phyloP scores from a whole-genome alignment of 2,888 invertebrate species.

The Monopis laevigella region DNA sequence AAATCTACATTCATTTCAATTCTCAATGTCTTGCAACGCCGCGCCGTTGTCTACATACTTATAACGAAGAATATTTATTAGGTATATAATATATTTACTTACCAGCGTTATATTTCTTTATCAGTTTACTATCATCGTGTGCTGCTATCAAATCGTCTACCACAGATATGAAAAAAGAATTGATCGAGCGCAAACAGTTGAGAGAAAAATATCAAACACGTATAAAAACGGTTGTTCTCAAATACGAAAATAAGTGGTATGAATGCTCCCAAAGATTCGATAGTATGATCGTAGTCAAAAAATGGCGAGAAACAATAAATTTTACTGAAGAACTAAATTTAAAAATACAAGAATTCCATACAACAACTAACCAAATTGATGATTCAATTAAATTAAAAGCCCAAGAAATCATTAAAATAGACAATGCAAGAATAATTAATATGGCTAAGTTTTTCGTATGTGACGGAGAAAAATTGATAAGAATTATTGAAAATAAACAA shows the following conservation, averaged over 20 bases:
- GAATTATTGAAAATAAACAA: slow-evolving; percentile 26
- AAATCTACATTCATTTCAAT: too few species aligned
- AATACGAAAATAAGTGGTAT: slow-evolving; percentile 43
- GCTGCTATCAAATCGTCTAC: slow-evolving; percentile 38
- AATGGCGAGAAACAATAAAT: slow-evolving; percentile 23
- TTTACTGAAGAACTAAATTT: not conserved
- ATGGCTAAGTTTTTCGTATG: slow-evolving; percentile 35
- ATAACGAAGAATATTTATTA: not conserved
- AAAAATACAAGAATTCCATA: not conserved
- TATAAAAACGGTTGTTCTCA: slow-evolving; percentile 31
- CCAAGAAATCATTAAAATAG: slow-evolving; percentile 23
- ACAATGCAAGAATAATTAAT: slow-evolving; percentile 32
- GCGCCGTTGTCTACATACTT: too few species aligned
- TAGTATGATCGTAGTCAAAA: slow-evolving; percentile 40
- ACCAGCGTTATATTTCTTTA: slow-evolving; percentile 21
- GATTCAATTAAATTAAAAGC: slow-evolving; percentile 25
- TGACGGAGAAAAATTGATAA: slow-evolving; percentile 30
- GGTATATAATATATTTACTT: not conserved
- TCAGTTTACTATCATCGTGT: slow-evolving; percentile 32
- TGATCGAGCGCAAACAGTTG: slow-evolving; percentile 32
- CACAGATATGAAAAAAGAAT: slow-evolving; percentile 39
- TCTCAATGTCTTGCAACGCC: too few species aligned
- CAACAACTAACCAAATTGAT: slow-evolving; percentile 3
- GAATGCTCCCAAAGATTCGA: slow-evolving; percentile 39
- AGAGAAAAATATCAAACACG: slow-evolving; percentile 30